Conservation (phyloP, 1,140 invertebrate species). For the Yoshiicerus persimilis region DNA sequence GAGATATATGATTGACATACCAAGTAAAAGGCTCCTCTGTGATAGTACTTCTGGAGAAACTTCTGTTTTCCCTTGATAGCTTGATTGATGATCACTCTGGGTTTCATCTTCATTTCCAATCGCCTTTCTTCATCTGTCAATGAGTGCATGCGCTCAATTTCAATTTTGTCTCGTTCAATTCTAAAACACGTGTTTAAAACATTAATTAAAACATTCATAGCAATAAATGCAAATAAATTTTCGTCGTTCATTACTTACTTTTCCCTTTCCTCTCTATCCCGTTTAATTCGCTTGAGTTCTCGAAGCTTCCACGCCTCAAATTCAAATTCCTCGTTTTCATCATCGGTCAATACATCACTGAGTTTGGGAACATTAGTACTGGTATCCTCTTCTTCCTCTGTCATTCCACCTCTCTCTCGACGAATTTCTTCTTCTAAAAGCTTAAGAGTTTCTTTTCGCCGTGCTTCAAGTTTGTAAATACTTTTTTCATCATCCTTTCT, state of each 20-base stretch:
- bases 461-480: conserved; percentile 77
- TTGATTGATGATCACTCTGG: conserved; percentile 92
- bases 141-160: conserved; percentile 86
- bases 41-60: conserved; percentile 99
- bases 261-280: conserved; percentile 93
- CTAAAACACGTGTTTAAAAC: conserved; percentile 53
- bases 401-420: conserved; percentile 62
- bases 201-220: not conserved
- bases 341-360: conserved; percentile 92
- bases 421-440: conserved; percentile 87
- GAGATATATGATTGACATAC: conserved; percentile 48
- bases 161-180: conserved; percentile 79
- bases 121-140: conserved; percentile 96
- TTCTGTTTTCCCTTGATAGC: conserved; percentile 98
- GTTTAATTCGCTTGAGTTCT: conserved; percentile 93
- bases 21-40: conserved; percentile 97
- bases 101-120: conserved; percentile 86
- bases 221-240: not conserved
- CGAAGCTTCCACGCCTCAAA: conserved; percentile 98
- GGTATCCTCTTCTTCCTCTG: conserved; percentile 57
- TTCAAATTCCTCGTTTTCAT: conserved; percentile 94
- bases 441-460: conserved; percentile 80
- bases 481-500: conserved; percentile 79
- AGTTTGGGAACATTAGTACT: conserved; percentile 62
- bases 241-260: conserved; percentile 62